phyloP scores from a whole-genome alignment of 2,888 invertebrate genomes.

The Mesorhabditis sp. region DNA sequence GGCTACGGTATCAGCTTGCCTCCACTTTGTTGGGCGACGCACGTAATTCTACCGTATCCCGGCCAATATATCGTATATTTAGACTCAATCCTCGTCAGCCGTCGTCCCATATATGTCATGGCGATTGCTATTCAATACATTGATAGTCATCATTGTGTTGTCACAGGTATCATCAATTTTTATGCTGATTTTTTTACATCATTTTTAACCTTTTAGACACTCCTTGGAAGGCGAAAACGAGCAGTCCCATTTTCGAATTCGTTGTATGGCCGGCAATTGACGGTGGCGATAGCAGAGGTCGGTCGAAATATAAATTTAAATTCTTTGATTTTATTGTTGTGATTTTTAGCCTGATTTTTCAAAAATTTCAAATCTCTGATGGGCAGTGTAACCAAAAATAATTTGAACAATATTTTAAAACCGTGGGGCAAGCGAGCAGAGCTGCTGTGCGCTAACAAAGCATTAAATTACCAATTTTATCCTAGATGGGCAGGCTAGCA shows the following conservation, averaged over 20 bases:
- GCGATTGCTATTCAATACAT: conserved; percentile 4
- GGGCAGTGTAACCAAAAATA: no score
- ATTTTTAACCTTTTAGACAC: no score
- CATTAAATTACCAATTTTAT: no score
- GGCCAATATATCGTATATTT: neutral
- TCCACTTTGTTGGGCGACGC: neutral
- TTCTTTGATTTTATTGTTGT: no score
- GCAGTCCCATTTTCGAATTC: neutral
- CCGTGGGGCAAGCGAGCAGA: no score
- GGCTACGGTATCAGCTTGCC: conserved; percentile 2
- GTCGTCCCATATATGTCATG: neutral
- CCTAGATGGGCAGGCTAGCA: no score
- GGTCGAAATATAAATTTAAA: neutral
- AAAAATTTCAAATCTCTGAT: no score
- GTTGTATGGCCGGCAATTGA: conserved; percentile 1
- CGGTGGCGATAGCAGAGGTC: neutral
- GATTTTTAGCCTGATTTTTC: no score
- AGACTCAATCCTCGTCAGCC: conserved; percentile 1
- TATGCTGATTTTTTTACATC: no score
- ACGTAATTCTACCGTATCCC: neutral
- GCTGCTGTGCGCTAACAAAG: no score
- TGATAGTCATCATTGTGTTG: neutral
- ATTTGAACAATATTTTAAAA: no score
- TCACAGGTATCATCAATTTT: no score
- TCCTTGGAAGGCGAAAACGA: neutral